Evolutionary conservation across 2,888 invertebrate species (phyloP), one percentile per base, ranked within the genome.

Genomic region (Lumbricus terrestris): DNA sequence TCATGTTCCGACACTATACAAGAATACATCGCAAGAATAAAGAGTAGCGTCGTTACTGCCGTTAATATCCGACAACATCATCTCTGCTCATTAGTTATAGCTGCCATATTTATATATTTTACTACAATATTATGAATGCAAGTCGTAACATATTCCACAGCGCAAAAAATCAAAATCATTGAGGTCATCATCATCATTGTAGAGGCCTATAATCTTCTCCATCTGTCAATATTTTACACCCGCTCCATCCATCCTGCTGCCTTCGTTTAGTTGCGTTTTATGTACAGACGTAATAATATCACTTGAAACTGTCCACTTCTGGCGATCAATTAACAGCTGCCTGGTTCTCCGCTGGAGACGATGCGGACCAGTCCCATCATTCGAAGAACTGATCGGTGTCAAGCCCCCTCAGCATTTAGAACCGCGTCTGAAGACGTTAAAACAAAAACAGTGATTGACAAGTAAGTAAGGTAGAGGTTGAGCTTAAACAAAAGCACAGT

Each of bases 141-240:
- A 69, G n/a, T 69, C 69, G n/a, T 69, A n/a, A 69, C 1, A 69
- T 69, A 69, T 69, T 69, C 69, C 69, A 69, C 69, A 69, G 11
- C 11, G 29, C 3, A 1, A 20, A 40, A 42, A 47, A 47, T 69
- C 69, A n/a, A 5, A 69, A 69, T 69, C 11, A 47, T 47, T n/a
- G n/a, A n/a, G 29, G 29, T 4, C 29, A n/a, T n/a, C 69, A 69
- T 69, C 8, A n/a, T n/a, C 69, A 69, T 69, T n/a, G 69, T 69
- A n/a, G n/a, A 69, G 69, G 69, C 29, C 69, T 13, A 11, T 69
- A 69, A 69, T 69, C n/a, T n/a, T 69, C n/a, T n/a, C n/a, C 29
- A 69, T n/a, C 69, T n/a, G 69, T 69, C n/a, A 69, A n/a, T n/a
- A 69, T 69, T n/a, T 69, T 69, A 69, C 69, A 69, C n/a, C 69